Evolutionary conservation across 2,797 vertebrate genomes (phyloP).

Genomic region (Myripristis murdjan): DNA sequence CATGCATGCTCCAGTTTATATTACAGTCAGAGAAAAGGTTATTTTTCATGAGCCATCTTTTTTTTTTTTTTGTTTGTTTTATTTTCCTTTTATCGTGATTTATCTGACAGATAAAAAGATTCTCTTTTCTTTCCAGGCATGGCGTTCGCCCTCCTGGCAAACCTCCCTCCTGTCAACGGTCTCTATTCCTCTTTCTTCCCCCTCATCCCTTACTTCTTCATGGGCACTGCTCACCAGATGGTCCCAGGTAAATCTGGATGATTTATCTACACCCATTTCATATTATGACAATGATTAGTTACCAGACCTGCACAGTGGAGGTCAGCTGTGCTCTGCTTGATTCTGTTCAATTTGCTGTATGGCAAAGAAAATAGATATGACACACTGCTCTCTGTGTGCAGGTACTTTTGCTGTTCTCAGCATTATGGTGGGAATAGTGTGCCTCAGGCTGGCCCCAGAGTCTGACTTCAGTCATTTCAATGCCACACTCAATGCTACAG

Average conservation of each 20-base stretch:
- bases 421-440: constrained; percentile 93
- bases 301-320: constrained; percentile 42
- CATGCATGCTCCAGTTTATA: background rate
- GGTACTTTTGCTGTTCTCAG: constrained; percentile 95
- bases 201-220: constrained; percentile 91
- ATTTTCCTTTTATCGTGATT: constrained; percentile 27
- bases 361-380: constrained; percentile 46
- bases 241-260: constrained; percentile 91
- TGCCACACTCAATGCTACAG: constrained; percentile 81
- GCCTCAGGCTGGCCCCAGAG: constrained; percentile 89
- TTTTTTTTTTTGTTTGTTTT: constrained; percentile 17
- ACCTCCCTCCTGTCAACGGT: constrained; percentile 92
- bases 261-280: constrained; percentile 63
- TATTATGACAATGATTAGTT: constrained; percentile 68
- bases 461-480: constrained; percentile 89
- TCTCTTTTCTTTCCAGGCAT: constrained; percentile 84
- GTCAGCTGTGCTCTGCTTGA: constrained; percentile 33
- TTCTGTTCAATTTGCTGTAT: constrained; percentile 39
- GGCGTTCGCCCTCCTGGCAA: constrained; percentile 94
- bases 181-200: constrained; percentile 97
- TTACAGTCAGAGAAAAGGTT: background rate
- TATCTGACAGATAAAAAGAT: constrained; percentile 35
- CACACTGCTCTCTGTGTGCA: constrained; percentile 58
- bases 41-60: background rate
- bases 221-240: constrained; percentile 94